A percentile compares a stretch with the other conserved stretches of the same genome.
These are phyloP conservation scores for Myiotriccus ornatus DNA, from an alignment of 2,797 vertebrate species.

Conservation along the genomic window DNA sequence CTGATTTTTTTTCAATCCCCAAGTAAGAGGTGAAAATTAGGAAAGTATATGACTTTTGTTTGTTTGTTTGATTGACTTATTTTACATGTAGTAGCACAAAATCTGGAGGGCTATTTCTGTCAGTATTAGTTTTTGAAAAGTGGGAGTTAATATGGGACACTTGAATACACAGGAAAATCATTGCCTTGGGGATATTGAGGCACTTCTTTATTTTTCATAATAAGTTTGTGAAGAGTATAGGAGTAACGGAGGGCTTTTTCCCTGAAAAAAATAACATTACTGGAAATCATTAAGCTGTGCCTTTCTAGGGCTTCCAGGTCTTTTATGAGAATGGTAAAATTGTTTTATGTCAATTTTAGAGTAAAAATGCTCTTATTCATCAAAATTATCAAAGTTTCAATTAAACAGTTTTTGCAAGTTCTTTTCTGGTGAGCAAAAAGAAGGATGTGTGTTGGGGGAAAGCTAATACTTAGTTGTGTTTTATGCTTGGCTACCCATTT, in stretches of 20 bases:
- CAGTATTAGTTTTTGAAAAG: neutral
- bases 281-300: neutral
- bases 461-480: neutral
- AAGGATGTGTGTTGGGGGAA: neutral
- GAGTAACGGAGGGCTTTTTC: neutral
- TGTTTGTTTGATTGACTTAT: neutral
- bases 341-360: neutral
- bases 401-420: neutral
- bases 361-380: neutral
- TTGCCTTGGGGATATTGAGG: neutral
- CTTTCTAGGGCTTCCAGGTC: neutral
- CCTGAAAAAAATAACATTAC: neutral
- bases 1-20: neutral
- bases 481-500: accelerated
- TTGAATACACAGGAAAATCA: neutral
- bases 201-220: neutral
- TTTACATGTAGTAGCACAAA: neutral
- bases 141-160: neutral
- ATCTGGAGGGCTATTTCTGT: neutral
- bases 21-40: neutral
- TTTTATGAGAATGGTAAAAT: neutral
- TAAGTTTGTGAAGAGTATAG: neutral
- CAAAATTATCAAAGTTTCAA: neutral
- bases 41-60: neutral
- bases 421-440: neutral